A percentile compares a stretch with the other conserved stretches of the same genome.
Evolutionary conservation across 2,888 invertebrate species (phyloP).

Genomic region (Andrena fulva): DNA sequence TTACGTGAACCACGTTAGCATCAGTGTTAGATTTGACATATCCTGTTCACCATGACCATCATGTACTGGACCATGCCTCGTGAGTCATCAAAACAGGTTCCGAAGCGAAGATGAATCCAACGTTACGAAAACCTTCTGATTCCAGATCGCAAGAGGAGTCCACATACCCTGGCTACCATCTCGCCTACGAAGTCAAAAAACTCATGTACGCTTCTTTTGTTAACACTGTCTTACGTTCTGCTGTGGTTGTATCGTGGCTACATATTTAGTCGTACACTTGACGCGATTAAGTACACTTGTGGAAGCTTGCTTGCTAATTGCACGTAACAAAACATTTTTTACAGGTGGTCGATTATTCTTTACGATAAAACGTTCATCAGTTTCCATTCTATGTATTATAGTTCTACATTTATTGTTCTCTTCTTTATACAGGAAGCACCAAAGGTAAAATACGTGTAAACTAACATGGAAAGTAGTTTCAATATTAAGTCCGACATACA

Average conservation of each 20-base stretch:
- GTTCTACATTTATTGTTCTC: neutral
- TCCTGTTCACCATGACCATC: slow-evolving; percentile 11
- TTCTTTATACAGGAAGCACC: slow-evolving; percentile 2
- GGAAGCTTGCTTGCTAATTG: slow-evolving; percentile 14
- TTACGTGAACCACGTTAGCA: slow-evolving; percentile 5
- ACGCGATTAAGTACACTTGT: neutral
- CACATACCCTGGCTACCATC: slow-evolving; percentile 99
- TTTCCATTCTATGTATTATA: neutral
- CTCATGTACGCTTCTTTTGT: slow-evolving; percentile 96
- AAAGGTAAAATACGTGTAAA: neutral
- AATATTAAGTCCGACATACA: neutral
- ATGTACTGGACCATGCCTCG: slow-evolving; percentile 31
- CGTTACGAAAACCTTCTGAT: slow-evolving; percentile 86
- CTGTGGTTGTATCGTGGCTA: slow-evolving; percentile 36
- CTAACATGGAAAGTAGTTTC: neutral
- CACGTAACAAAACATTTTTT: slow-evolving; percentile 19
- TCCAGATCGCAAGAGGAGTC: slow-evolving; percentile 96
- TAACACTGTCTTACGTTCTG: slow-evolving; percentile 81
- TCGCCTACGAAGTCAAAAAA: slow-evolving; percentile 99
- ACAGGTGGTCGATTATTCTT: neutral
- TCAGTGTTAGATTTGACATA: neutral
- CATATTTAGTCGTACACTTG: neutral
- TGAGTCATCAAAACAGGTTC: slow-evolving; percentile 34
- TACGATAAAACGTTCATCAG: slow-evolving; percentile 9
- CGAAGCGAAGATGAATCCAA: slow-evolving; percentile 49